Percentiles rank a stretch among this genome's conserved stretches.
phyloP scores from a whole-genome alignment of 2,888 invertebrate genomes.

The Dynastes grantii region DNA sequence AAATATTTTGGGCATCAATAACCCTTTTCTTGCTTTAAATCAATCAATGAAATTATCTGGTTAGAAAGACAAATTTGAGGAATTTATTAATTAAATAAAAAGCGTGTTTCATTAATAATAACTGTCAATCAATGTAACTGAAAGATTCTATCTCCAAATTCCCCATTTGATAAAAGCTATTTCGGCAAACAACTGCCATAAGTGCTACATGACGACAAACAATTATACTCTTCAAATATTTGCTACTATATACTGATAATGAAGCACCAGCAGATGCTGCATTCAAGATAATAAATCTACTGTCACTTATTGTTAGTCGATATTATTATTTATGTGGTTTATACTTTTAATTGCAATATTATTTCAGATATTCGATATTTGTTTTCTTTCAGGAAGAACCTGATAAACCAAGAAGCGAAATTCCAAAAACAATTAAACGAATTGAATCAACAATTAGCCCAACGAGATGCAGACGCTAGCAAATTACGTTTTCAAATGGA shows the following conservation, averaged over 20 bases:
- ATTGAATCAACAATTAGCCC: conserved; percentile 74
- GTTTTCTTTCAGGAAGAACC: conserved; percentile 73
- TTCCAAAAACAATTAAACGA: conserved; percentile 76
- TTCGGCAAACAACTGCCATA: too few relatives aligned
- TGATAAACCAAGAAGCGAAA: conserved; percentile 76
- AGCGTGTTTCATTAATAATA: too few relatives aligned
- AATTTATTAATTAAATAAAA: too few relatives aligned
- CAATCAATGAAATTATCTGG: too few relatives aligned
- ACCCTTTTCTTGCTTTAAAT: too few relatives aligned
- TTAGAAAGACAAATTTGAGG: too few relatives aligned
- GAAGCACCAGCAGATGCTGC: not conserved
- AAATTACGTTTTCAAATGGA: conserved; percentile 74
- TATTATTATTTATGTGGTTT: conserved; percentile 17
- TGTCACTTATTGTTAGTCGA: not conserved
- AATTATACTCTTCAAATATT: conserved; percentile 7
- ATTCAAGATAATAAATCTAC: conserved; percentile 18
- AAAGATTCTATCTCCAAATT: too few relatives aligned
- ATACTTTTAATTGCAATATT: conserved; percentile 11
- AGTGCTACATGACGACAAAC: not conserved
- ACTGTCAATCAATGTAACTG: too few relatives aligned
- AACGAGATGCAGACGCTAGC: conserved; percentile 74
- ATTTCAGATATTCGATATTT: conserved; percentile 20
- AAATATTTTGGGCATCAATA: too few relatives aligned
- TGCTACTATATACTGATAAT: not conserved
- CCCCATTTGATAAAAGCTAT: too few relatives aligned